Evolutionary conservation across 2,888 invertebrate genomes (phyloP).

Genomic region (Frankliniella fusca): DNA sequence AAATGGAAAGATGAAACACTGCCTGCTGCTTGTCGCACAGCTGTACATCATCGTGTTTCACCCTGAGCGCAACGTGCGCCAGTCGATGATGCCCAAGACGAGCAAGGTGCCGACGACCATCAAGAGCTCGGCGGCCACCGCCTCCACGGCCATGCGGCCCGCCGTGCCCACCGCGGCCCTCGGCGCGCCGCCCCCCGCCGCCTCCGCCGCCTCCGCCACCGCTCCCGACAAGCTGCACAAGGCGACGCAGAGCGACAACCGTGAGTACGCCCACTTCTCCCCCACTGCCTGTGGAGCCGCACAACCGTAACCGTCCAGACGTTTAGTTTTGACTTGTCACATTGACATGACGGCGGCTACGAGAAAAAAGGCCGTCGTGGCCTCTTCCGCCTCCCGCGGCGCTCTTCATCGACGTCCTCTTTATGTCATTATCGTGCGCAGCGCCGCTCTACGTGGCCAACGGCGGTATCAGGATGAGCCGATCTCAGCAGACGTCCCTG

Average conservation of each 20-base stretch:
- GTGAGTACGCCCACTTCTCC: background rate
- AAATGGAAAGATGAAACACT: no score
- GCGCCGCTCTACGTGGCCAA: slow-evolving; percentile 18
- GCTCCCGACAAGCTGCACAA: slow-evolving; percentile 12
- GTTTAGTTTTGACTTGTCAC: background rate
- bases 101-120: slow-evolving; percentile 28
- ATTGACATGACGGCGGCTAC: background rate
- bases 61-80: slow-evolving; percentile 55
- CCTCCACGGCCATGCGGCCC: background rate
- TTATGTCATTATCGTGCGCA: background rate
- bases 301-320: no score
- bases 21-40: slow-evolving; percentile 41
- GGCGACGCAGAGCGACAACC: slow-evolving; percentile 18
- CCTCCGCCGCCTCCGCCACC: background rate
- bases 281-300: background rate
- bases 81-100: slow-evolving; percentile 45
- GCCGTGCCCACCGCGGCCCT: slow-evolving; percentile 12
- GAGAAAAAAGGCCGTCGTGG: background rate
- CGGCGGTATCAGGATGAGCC: background rate
- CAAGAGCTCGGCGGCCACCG: slow-evolving; percentile 20
- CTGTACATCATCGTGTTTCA: slow-evolving; percentile 54
- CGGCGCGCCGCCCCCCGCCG: background rate
- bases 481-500: slow-evolving; percentile 13
- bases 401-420: background rate
- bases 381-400: background rate